These are phyloP conservation scores for Siderastrea siderea DNA, from an alignment of 92 coral and sea anemone species.

Conservation along the genomic window DNA sequence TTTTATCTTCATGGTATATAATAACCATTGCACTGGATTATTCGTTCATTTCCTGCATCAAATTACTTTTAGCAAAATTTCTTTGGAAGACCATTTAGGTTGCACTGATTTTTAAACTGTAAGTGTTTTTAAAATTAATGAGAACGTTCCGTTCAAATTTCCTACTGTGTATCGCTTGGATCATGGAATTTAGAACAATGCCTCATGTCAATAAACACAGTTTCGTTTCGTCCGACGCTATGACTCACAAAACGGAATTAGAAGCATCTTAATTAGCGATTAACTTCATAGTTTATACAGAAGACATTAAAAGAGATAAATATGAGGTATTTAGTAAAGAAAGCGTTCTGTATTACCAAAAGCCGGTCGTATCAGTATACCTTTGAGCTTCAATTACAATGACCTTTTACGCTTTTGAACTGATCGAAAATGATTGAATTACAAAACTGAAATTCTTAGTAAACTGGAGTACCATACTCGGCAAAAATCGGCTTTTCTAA, in stretches of 20 bases:
- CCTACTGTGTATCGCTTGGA: constrained; percentile 27
- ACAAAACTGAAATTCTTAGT: no score
- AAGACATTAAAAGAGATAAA: background rate
- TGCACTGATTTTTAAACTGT: background rate
- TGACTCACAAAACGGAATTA: background rate
- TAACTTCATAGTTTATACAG: background rate
- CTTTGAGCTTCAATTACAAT: background rate
- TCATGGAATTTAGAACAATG: constrained; percentile 22
- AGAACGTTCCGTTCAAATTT: constrained; percentile 20
- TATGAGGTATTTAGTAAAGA: constrained; percentile 16
- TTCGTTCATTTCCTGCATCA: background rate
- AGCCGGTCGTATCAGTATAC: background rate
- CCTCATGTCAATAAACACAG: constrained; percentile 6
- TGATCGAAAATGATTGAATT: no score
- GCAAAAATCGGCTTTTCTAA: background rate
- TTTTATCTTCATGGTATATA: background rate
- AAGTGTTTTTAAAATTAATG: background rate
- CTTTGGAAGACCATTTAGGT: background rate
- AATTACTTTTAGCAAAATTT: background rate
- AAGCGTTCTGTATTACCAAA: background rate
- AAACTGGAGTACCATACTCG: no score
- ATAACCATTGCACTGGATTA: background rate
- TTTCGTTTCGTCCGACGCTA: constrained; percentile 1
- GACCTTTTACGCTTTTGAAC: no score
- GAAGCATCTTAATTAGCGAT: background rate